These are phyloP conservation scores for Mastomys coucha DNA, from an alignment of 2,113 vertebrate species.

Conservation along the genomic window DNA sequence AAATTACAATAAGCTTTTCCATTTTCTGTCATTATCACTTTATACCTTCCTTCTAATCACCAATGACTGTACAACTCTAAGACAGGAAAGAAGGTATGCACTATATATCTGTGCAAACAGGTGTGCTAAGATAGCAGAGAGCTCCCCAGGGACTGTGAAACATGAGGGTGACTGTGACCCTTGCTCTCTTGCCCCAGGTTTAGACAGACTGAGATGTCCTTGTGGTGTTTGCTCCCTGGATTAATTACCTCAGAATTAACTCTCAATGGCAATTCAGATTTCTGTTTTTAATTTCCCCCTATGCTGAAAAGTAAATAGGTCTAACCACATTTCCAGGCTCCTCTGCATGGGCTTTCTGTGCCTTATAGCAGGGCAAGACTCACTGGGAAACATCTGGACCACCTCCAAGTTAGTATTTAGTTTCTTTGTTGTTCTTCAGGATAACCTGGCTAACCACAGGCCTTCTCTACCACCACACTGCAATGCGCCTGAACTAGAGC, in stretches of 20 bases:
- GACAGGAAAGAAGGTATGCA: neutral
- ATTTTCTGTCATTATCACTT: neutral
- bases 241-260: conserved; percentile 70
- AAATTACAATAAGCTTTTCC: neutral
- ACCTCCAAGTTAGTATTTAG: conserved; percentile 46
- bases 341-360: conserved; percentile 31
- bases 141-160: neutral
- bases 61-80: neutral
- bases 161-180: neutral
- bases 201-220: neutral
- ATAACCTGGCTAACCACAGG: conserved; percentile 49
- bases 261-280: conserved; percentile 37
- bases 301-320: conserved; percentile 66
- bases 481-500: conserved; percentile 33
- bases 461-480: conserved; percentile 55
- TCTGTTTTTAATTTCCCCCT: conserved; percentile 71
- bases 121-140: neutral
- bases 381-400: neutral
- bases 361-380: conserved; percentile 41
- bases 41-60: neutral
- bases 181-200: neutral
- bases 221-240: neutral
- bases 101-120: neutral
- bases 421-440: conserved; percentile 58
- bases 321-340: conserved; percentile 57